Conservation (phyloP, 2,797 vertebrate genomes). For the Echeneis naucrates region DNA sequence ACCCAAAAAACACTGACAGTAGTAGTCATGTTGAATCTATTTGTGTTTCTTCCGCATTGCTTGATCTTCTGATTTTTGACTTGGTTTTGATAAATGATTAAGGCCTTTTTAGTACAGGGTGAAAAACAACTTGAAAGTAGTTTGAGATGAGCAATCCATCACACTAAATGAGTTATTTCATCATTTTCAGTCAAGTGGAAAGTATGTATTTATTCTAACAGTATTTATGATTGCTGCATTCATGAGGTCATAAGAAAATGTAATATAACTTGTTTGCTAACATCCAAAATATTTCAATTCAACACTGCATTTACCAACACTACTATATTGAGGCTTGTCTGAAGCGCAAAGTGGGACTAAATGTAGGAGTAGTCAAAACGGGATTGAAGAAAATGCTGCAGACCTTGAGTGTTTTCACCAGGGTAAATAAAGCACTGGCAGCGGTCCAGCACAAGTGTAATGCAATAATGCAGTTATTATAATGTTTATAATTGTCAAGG, state of each 20-base stretch:
- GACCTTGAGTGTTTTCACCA: background rate
- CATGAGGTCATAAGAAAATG: background rate
- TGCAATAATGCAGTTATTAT: no score
- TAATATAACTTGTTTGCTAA: background rate
- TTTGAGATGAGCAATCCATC: background rate
- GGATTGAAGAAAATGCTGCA: background rate
- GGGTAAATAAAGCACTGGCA: conserved; percentile 30
- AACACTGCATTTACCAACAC: background rate
- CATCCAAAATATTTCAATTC: background rate
- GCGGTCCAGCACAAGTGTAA: background rate
- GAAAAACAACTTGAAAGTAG: background rate
- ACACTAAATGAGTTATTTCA: background rate
- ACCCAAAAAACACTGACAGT: no score
- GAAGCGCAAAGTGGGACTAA: background rate
- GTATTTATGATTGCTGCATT: background rate
- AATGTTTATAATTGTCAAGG: conserved; percentile 1
- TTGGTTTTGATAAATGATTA: no score
- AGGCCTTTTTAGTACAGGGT: background rate
- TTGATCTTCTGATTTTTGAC: background rate
- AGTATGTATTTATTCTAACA: background rate
- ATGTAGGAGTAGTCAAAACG: conserved; percentile 10
- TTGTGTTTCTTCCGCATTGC: background rate
- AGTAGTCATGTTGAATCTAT: background rate
- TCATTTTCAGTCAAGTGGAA: background rate
- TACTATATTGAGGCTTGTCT: background rate